phyloP scores from a whole-genome alignment of 2,888 invertebrate genomes.

The Drymonia ruficornis region DNA sequence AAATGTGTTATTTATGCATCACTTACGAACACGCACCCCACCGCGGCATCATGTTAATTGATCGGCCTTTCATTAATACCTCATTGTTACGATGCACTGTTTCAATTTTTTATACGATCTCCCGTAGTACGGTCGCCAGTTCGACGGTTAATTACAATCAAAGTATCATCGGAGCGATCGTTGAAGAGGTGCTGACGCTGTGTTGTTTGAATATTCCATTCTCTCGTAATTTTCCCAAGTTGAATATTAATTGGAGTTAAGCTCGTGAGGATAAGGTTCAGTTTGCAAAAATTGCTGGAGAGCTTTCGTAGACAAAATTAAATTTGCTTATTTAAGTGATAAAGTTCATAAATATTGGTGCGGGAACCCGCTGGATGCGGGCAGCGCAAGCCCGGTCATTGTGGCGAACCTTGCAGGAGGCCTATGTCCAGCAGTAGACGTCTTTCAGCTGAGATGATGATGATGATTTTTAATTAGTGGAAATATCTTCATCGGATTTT shows the following conservation, averaged over 20 bases:
- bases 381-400: too few relatives aligned
- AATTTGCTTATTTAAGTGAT: background rate
- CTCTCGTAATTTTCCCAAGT: conserved; percentile 14
- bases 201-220: conserved; percentile 35
- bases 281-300: background rate
- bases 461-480: conserved; percentile 65
- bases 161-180: conserved; percentile 36
- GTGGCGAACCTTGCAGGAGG: too few relatives aligned
- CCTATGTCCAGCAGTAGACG: too few relatives aligned
- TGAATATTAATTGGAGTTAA: conserved; percentile 21
- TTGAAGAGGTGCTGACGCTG: conserved; percentile 38
- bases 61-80: conserved; percentile 70
- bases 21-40: conserved; percentile 64
- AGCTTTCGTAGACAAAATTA: background rate
- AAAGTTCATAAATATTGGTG: conserved; percentile 59
- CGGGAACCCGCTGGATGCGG: too few relatives aligned
- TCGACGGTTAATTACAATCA: conserved; percentile 43
- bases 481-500: conserved; percentile 65
- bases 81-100: conserved; percentile 59
- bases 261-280: conserved; percentile 20
- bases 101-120: conserved; percentile 49
- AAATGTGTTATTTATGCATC: conserved; percentile 75
- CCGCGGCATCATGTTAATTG: conserved; percentile 70
- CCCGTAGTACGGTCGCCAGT: conserved; percentile 34
- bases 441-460: too few relatives aligned